Percentiles rank a stretch among this genome's conserved stretches.
Conservation (phyloP, 2,888 invertebrate genomes). For the Hyposoter didymator region DNA sequence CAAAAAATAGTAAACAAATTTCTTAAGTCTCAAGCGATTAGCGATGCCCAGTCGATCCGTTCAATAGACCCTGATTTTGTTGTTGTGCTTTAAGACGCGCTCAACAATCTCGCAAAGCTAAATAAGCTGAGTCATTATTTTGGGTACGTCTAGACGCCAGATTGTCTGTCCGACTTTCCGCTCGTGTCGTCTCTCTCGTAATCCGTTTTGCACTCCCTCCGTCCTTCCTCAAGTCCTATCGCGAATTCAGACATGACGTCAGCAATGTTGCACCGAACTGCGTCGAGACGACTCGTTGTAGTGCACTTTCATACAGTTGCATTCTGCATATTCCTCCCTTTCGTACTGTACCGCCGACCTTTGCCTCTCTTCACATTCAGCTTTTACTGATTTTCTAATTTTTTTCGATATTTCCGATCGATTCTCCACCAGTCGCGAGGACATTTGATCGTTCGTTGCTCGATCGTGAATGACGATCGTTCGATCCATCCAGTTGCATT, state of each 20-base stretch:
- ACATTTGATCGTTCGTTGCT: neutral
- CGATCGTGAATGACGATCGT: neutral
- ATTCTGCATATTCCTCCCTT: constrained; percentile 37
- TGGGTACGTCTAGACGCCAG: constrained; percentile 83
- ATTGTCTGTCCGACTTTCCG: constrained; percentile 80
- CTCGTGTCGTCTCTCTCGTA: constrained; percentile 55
- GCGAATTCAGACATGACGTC: constrained; percentile 81
- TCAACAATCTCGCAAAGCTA: constrained; percentile 55
- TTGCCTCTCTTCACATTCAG: neutral
- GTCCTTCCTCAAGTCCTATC: constrained; percentile 68
- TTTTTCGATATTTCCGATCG: neutral
- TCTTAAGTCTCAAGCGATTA: constrained; percentile 17
- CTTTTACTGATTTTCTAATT: neutral
- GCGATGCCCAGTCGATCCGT: constrained; percentile 33
- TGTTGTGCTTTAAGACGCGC: constrained; percentile 53
- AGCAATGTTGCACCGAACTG: constrained; percentile 74
- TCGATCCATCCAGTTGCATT: neutral
- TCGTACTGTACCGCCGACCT: neutral
- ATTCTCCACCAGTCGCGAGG: neutral
- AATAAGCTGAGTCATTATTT: constrained; percentile 80
- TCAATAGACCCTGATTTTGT: constrained; percentile 45
- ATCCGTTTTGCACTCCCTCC: constrained; percentile 55
- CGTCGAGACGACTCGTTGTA: constrained; percentile 41
- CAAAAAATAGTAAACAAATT: constrained; percentile 8
- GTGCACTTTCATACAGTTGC: constrained; percentile 46